Conservation (phyloP, 2,113 vertebrate species). For the Hyperoodon ampullatus region DNA sequence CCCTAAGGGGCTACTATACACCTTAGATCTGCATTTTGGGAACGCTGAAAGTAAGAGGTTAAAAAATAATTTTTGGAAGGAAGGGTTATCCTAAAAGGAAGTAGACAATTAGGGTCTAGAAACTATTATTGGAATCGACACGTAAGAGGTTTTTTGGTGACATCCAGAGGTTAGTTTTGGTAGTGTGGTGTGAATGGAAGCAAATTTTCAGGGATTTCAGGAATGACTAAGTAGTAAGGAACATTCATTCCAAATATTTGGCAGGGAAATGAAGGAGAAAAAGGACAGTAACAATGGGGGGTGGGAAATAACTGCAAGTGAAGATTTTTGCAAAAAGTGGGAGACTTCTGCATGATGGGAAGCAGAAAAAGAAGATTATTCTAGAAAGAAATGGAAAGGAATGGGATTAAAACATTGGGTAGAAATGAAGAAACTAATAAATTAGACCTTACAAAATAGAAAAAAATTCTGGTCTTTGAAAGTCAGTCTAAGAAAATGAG, state of each 20-base stretch:
- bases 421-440: conserved; percentile 34
- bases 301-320: background rate
- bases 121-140: conserved; percentile 24
- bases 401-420: background rate
- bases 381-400: background rate
- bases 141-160: conserved; percentile 70
- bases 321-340: conserved; percentile 24
- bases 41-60: conserved; percentile 2
- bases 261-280: background rate
- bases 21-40: background rate
- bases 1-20: background rate
- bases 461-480: conserved; percentile 16
- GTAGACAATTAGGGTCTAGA: conserved; percentile 20
- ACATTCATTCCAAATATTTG: background rate
- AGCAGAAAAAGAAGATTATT: background rate
- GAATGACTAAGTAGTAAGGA: background rate
- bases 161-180: conserved; percentile 71
- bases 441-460: background rate
- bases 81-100: background rate
- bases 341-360: background rate
- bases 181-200: conserved; percentile 55
- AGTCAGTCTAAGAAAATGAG: background rate
- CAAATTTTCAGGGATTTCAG: conserved; percentile 27
- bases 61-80: conserved; percentile 48
- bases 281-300: background rate